Evolutionary conservation across 2,888 invertebrate genomes (phyloP).

Genomic region (Lycia hirtaria): DNA sequence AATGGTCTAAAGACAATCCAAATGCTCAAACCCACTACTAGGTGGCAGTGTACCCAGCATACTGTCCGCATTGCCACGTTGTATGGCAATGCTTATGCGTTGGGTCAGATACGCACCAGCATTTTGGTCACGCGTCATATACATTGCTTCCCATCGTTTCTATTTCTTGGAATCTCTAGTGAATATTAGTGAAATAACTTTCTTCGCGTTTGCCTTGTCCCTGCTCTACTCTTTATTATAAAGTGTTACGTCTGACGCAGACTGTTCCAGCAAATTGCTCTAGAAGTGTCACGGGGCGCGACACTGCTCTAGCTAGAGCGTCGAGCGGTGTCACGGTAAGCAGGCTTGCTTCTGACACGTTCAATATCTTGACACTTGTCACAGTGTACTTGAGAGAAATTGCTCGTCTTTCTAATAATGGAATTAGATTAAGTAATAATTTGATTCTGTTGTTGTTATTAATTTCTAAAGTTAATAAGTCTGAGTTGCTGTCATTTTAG

Average conservation of each 20-base stretch:
- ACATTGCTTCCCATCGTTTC: too few relatives aligned
- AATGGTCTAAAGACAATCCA: too few relatives aligned
- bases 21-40: too few relatives aligned
- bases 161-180: too few relatives aligned
- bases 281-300: slow-evolving; percentile 17
- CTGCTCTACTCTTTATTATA: background rate
- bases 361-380: slow-evolving; percentile 8
- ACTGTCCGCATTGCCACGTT: too few relatives aligned
- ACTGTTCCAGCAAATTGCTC: slow-evolving; percentile 25
- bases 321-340: slow-evolving; percentile 16
- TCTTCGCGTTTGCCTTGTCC: background rate
- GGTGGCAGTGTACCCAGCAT: too few relatives aligned
- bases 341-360: slow-evolving; percentile 15
- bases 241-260: slow-evolving; percentile 19
- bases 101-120: too few relatives aligned
- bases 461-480: background rate
- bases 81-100: too few relatives aligned
- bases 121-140: too few relatives aligned
- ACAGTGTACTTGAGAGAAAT: slow-evolving; percentile 10
- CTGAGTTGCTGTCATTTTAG: too few relatives aligned
- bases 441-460: background rate
- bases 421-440: background rate
- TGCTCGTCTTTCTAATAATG: slow-evolving; percentile 12
- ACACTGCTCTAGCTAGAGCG: slow-evolving; percentile 16
- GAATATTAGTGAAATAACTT: background rate